Evolutionary conservation across 2,888 invertebrate genomes (phyloP).

Genomic region (Ditylenchus weischeri): DNA sequence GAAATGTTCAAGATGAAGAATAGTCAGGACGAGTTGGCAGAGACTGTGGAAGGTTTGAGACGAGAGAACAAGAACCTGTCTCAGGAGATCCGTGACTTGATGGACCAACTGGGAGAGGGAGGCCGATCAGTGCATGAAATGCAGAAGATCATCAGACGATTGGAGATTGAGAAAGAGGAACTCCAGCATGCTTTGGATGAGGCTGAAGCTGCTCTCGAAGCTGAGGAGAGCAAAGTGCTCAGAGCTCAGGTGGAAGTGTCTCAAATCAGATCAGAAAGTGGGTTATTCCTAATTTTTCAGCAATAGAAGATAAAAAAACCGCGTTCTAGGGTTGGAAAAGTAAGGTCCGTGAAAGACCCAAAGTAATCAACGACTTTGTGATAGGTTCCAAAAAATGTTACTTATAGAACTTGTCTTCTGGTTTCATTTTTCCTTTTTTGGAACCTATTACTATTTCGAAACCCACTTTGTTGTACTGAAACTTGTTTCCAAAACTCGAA

Average conservation of each 20-base stretch:
- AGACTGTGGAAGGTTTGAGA: slow-evolving; percentile 85
- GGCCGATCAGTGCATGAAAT: slow-evolving; percentile 98
- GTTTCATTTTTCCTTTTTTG: too few relatives aligned
- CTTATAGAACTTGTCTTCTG: too few relatives aligned
- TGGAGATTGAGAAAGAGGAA: slow-evolving; percentile 99
- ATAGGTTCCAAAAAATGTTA: too few relatives aligned
- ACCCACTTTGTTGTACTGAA: too few relatives aligned
- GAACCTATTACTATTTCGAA: too few relatives aligned
- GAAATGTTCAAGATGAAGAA: slow-evolving; percentile 71
- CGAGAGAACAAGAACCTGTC: slow-evolving; percentile 99
- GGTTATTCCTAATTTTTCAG: too few relatives aligned
- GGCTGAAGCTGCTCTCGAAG: slow-evolving; percentile 60
- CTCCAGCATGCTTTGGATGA: slow-evolving; percentile 71
- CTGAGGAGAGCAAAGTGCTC: slow-evolving; percentile 89
- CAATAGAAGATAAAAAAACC: too few relatives aligned
- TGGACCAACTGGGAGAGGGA: slow-evolving; percentile 47
- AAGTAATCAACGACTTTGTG: too few relatives aligned
- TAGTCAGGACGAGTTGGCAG: slow-evolving; percentile 52
- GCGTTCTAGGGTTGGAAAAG: too few relatives aligned
- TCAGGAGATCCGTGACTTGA: slow-evolving; percentile 88
- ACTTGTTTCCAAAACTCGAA: too few relatives aligned
- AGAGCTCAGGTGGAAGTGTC: slow-evolving; percentile 94
- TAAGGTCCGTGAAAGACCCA: too few relatives aligned
- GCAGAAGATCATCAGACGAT: slow-evolving; percentile 94
- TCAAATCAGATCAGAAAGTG: slow-evolving; percentile 84